phyloP scores from a whole-genome alignment of 2,888 invertebrate genomes.

The Leptopilina syphax region DNA sequence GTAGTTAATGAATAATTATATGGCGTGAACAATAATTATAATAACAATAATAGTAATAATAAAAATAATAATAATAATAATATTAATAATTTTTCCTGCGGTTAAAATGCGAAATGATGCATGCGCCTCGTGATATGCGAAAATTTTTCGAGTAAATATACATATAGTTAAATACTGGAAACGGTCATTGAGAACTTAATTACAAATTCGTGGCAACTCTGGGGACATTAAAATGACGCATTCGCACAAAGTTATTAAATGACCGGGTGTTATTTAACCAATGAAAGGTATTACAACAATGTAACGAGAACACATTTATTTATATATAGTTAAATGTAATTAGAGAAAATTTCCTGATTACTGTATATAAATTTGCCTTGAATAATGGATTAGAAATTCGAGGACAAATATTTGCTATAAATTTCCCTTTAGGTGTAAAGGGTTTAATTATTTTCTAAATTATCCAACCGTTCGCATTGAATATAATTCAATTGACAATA shows the following conservation, averaged over 20 bases:
- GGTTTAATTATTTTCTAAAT: too few relatives aligned
- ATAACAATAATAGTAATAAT: too few relatives aligned
- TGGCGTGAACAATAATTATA: too few relatives aligned
- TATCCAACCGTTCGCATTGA: too few relatives aligned
- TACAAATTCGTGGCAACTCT: slow-evolving; percentile 20
- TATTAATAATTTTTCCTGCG: background rate
- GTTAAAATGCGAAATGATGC: slow-evolving; percentile 24
- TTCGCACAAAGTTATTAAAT: slow-evolving; percentile 58
- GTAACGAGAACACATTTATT: slow-evolving; percentile 45
- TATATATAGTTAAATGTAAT: slow-evolving; percentile 42
- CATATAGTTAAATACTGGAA: slow-evolving; percentile 37
- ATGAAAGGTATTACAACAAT: slow-evolving; percentile 58
- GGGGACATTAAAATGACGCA: slow-evolving; percentile 39
- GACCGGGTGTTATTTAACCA: slow-evolving; percentile 60
- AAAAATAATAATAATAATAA: too few relatives aligned
- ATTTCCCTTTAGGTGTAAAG: background rate
- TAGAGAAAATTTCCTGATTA: slow-evolving; percentile 12
- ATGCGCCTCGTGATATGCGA: background rate
- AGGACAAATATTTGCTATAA: background rate
- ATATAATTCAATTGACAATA: too few relatives aligned
- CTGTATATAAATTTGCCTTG: background rate
- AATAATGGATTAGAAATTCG: background rate
- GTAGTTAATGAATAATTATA: too few relatives aligned
- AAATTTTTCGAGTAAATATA: slow-evolving; percentile 4
- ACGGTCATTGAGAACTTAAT: slow-evolving; percentile 46